Percentiles rank a stretch among this genome's conserved stretches.
Conservation (phyloP, 2,797 vertebrate genomes). For the Smutsia temminckii region DNA sequence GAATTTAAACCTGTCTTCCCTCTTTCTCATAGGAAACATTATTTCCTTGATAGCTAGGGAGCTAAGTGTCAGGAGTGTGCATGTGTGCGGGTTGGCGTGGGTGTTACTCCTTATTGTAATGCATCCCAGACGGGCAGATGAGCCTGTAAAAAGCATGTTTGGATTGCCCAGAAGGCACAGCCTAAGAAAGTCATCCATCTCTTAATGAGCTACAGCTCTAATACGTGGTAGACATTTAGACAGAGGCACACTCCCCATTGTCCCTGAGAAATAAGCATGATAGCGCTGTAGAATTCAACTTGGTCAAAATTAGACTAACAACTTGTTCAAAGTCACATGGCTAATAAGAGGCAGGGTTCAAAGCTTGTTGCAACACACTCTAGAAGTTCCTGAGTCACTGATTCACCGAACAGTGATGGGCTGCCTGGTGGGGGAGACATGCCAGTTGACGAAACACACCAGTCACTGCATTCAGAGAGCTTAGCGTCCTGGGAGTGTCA, state of each 20-base stretch:
- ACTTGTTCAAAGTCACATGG: background rate
- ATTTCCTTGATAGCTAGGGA: background rate
- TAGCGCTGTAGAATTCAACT: background rate
- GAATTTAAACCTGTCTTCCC: background rate
- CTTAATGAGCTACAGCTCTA: background rate
- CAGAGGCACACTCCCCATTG: background rate
- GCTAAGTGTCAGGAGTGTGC: background rate
- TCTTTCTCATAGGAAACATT: background rate
- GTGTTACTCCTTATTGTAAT: too few relatives aligned
- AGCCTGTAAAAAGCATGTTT: background rate
- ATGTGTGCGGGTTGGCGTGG: fast-evolving
- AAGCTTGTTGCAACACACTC: background rate
- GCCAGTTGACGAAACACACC: background rate
- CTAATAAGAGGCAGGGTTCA: background rate
- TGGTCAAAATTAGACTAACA: background rate
- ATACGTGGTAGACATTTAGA: background rate
- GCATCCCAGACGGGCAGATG: background rate
- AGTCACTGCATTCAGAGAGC: background rate
- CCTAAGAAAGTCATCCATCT: background rate
- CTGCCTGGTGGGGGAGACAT: background rate
- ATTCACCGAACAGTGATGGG: background rate
- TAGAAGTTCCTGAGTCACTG: background rate
- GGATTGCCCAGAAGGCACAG: background rate
- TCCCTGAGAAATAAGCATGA: background rate
- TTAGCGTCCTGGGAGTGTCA: background rate